Evolutionary conservation across 1,140 invertebrate species (phyloP).

Genomic region (Neuroterus valhalla): DNA sequence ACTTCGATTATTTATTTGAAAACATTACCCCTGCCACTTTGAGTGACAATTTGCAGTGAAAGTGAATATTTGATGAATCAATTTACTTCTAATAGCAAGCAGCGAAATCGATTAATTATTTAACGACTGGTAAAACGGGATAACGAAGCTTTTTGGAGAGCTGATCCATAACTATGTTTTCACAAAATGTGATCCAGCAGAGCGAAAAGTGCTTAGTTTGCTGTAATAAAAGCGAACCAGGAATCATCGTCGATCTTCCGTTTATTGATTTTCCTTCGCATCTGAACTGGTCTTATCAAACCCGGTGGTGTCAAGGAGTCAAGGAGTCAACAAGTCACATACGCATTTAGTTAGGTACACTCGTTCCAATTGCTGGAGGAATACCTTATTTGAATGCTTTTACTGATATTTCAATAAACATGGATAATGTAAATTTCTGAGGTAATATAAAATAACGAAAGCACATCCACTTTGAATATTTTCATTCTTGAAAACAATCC

Average conservation of each 20-base stretch:
- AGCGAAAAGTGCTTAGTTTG: neutral
- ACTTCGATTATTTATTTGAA: too few species aligned
- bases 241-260: neutral
- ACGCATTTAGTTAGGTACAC: constrained; percentile 13
- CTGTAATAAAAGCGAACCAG: constrained; percentile 1
- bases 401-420: neutral
- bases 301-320: constrained; percentile 6
- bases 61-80: too few species aligned
- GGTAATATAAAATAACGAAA: neutral
- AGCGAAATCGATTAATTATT: neutral
- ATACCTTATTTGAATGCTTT: constrained; percentile 16
- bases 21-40: too few species aligned
- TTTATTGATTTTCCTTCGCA: constrained; percentile 1
- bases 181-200: neutral
- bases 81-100: too few species aligned
- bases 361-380: neutral
- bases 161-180: neutral
- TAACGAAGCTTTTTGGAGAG: neutral
- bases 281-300: constrained; percentile 13
- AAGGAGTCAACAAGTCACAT: constrained; percentile 22
- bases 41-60: too few species aligned
- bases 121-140: neutral
- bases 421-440: constrained; percentile 4
- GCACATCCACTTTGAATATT: too few species aligned
- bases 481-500: too few species aligned